Percentiles rank a stretch among this genome's conserved stretches.
Evolutionary conservation across 2,113 vertebrate species (phyloP).

Genomic region (Theristicus caerulescens): DNA sequence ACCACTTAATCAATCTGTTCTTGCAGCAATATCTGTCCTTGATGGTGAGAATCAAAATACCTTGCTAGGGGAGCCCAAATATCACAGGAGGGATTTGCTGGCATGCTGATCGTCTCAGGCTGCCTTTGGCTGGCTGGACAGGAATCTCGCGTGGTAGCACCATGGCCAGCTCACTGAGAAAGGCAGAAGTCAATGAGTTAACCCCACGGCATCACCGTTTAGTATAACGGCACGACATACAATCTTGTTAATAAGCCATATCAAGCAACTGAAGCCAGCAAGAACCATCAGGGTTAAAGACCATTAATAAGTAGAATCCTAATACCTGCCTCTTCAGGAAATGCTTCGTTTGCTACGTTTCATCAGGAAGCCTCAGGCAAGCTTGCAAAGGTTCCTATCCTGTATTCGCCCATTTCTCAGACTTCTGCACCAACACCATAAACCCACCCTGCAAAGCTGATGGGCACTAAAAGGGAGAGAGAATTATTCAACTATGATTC

Average conservation of each 20-base stretch:
- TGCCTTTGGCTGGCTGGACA: not conserved
- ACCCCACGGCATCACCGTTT: not conserved
- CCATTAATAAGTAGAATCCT: not conserved
- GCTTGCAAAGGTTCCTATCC: not conserved
- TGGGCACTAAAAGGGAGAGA: not conserved
- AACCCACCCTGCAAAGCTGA: not conserved
- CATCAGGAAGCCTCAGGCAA: not conserved
- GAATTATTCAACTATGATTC: not conserved
- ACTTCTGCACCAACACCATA: not conserved
- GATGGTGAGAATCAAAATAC: not conserved
- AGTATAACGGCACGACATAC: not conserved
- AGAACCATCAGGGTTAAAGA: not conserved
- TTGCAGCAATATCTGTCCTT: not conserved
- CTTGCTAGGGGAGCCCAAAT: not conserved
- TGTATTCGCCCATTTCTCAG: not conserved
- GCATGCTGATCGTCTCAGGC: not conserved
- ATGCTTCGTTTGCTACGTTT: not conserved
- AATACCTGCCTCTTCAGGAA: not conserved
- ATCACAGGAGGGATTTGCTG: not conserved
- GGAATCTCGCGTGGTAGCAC: not conserved
- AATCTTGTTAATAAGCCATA: not conserved
- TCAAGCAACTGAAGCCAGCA: fast-evolving
- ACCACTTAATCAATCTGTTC: not conserved
- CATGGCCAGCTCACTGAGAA: not conserved
- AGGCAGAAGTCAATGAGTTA: not conserved